These are phyloP conservation scores for Oncorhynchus clarkii DNA, from an alignment of 2,113 vertebrate species.

Conservation along the genomic window DNA sequence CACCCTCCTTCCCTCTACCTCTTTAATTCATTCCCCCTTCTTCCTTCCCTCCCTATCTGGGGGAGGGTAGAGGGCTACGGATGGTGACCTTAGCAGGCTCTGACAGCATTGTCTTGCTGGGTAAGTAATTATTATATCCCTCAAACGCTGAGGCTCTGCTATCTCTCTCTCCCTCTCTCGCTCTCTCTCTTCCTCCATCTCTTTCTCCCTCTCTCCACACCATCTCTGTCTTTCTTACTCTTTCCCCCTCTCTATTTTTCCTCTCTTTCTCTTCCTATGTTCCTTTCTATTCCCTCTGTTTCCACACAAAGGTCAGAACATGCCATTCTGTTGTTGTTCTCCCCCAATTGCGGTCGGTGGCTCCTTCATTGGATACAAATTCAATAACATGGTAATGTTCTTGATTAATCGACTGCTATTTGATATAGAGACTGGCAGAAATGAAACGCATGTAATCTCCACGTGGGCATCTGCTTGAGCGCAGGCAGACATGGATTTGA, in stretches of 20 bases:
- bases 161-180: neutral
- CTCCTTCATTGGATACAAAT: neutral
- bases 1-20: no score
- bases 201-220: neutral
- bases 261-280: neutral
- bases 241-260: neutral
- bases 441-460: neutral
- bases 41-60: no score
- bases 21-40: no score
- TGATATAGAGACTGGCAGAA: constrained; percentile 1
- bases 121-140: no score
- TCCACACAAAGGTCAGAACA: neutral
- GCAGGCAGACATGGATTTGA: constrained; percentile 25
- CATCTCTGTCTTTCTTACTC: neutral
- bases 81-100: no score
- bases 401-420: neutral
- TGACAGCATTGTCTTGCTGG: no score
- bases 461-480: constrained; percentile 18
- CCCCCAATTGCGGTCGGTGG: no score
- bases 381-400: constrained; percentile 1
- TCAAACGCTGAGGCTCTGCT: no score
- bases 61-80: no score
- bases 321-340: neutral
- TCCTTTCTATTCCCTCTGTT: neutral
- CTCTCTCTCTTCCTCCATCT: neutral